These are phyloP conservation scores for Phenganax marumi DNA, from an alignment of 92 coral and sea anemone species.

Conservation along the genomic window DNA sequence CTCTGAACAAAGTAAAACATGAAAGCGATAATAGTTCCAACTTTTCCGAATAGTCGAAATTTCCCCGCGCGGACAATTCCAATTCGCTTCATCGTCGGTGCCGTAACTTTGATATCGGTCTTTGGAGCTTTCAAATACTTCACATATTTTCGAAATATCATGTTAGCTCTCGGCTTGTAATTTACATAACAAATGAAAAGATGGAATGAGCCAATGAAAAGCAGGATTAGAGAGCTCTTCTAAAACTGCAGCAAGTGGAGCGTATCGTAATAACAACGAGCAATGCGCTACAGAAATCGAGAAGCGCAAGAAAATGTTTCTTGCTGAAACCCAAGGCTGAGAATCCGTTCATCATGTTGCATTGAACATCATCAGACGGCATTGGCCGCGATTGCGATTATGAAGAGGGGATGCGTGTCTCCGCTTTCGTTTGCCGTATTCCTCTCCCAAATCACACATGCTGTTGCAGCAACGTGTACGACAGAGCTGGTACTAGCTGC, in stretches of 20 bases:
- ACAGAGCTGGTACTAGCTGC: conserved; percentile 10
- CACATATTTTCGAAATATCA: conserved; percentile 43
- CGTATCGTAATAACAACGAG: conserved; percentile 7
- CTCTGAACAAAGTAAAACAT: not conserved
- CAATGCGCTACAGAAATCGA: not conserved
- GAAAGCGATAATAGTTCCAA: not conserved
- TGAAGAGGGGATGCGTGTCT: not conserved
- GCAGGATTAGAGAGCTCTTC: not conserved
- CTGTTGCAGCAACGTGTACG: conserved; percentile 15
- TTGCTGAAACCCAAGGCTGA: not conserved
- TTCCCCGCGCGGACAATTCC: not conserved
- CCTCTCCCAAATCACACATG: conserved; percentile 23
- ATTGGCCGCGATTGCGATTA: not conserved
- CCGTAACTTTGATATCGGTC: conserved; percentile 1
- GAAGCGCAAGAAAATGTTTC: not conserved
- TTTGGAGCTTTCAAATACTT: conserved; percentile 40
- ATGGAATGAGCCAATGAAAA: conserved; percentile 35
- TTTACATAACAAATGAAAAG: conserved; percentile 44
- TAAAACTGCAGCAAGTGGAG: conserved; percentile 25
- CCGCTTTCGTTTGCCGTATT: conserved; percentile 9
- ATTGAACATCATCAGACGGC: conserved; percentile 18
- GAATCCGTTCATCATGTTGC: not conserved
- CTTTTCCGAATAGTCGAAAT: not conserved
- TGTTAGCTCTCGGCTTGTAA: conserved; percentile 31
- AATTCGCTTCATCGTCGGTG: not conserved